phyloP scores from a whole-genome alignment of 2,888 invertebrate genomes.

The Electrophaes corylata region DNA sequence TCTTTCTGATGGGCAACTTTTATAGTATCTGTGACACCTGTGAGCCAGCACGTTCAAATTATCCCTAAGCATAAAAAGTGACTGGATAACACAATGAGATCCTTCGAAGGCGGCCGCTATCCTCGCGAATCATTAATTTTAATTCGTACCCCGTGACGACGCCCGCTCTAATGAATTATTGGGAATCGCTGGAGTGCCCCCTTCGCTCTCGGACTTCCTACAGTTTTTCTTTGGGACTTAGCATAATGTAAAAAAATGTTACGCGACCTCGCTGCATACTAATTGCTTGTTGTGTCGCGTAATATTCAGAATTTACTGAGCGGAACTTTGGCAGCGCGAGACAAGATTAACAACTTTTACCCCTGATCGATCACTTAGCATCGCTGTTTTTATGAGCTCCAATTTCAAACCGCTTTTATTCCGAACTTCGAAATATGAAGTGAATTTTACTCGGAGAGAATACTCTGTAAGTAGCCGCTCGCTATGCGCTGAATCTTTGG shows the following conservation, averaged over 20 bases:
- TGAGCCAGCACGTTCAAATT: conserved; percentile 69
- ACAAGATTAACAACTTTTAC: conserved; percentile 79
- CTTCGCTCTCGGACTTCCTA: conserved; percentile 65
- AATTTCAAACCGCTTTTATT: conserved; percentile 62
- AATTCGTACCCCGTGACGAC: conserved; percentile 81
- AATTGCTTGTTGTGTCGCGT: conserved; percentile 81
- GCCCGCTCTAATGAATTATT: conserved; percentile 82
- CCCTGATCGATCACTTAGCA: conserved; percentile 77
- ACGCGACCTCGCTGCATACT: conserved; percentile 78
- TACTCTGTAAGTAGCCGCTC: conserved; percentile 52
- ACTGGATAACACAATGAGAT: conserved; percentile 74
- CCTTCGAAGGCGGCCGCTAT: conserved; percentile 68
- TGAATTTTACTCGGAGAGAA: conserved; percentile 49
- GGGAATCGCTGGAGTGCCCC: conserved; percentile 75
- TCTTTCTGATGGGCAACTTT: conserved; percentile 58
- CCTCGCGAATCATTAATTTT: conserved; percentile 83
- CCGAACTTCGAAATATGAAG: conserved; percentile 51
- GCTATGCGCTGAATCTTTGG: conserved; percentile 69
- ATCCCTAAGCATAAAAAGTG: conserved; percentile 77
- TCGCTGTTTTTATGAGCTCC: conserved; percentile 64
- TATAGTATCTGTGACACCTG: conserved; percentile 71
- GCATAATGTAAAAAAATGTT: conserved; percentile 83
- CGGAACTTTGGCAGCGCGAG: conserved; percentile 66
- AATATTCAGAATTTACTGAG: conserved; percentile 67
- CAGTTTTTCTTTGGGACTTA: conserved; percentile 79